A percentile compares a stretch with the other conserved stretches of the same genome.
Conservation (phyloP, 2,888 invertebrate species). For the Metacarcinus magister region DNA sequence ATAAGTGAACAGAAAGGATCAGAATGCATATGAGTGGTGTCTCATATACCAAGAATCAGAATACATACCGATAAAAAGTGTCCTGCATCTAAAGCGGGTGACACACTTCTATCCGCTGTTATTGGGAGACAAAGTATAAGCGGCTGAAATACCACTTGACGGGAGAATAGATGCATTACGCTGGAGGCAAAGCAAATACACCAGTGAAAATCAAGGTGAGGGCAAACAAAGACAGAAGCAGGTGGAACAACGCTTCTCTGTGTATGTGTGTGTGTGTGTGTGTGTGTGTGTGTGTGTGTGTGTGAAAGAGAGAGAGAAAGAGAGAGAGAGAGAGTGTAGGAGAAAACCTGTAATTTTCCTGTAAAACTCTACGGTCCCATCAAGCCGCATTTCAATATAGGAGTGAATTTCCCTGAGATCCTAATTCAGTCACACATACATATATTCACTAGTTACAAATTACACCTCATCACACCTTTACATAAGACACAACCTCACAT, state of each 20-base stretch:
- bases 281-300: not conserved
- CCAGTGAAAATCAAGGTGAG: conserved; percentile 9
- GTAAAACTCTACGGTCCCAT: not conserved
- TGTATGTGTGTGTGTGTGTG: not conserved
- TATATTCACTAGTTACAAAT: too few species aligned
- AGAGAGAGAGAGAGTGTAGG: not conserved
- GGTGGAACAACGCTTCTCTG: not conserved
- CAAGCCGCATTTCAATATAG: not conserved
- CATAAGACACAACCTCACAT: too few species aligned
- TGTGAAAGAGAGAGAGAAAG: not conserved
- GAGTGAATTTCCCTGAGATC: too few species aligned
- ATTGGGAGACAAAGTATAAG: not conserved
- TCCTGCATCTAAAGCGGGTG: not conserved
- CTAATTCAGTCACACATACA: too few species aligned
- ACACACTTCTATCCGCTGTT: not conserved
- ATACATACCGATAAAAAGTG: too few species aligned
- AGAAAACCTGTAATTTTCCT: too few species aligned
- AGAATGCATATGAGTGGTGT: too few species aligned
- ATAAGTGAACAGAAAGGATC: too few species aligned
- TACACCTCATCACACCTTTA: too few species aligned
- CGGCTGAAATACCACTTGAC: not conserved
- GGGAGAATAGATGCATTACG: conserved; percentile 30
- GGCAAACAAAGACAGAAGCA: not conserved
- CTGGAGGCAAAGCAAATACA: not conserved
- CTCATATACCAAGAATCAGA: too few species aligned